Evolutionary conservation across 2,888 invertebrate species (phyloP).

Genomic region (Drosophila gaucha): DNA sequence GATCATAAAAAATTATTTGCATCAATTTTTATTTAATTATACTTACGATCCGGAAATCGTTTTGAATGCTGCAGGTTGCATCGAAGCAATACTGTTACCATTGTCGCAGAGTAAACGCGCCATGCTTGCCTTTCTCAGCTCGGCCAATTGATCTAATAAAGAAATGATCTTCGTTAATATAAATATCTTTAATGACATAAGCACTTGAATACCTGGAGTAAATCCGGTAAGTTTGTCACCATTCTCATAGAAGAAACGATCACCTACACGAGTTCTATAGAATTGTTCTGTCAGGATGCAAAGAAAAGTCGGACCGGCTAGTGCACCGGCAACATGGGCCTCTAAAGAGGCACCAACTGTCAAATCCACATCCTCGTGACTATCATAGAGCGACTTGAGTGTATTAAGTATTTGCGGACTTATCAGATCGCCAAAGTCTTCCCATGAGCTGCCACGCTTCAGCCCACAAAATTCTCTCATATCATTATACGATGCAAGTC

Average conservation of each 20-base stretch:
- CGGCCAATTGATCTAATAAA: conserved; percentile 88
- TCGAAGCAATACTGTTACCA: conserved; percentile 88
- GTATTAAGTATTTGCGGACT: conserved; percentile 87
- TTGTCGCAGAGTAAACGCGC: conserved; percentile 93
- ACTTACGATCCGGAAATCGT: conserved; percentile 87
- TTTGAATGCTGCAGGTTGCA: conserved; percentile 89
- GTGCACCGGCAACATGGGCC: conserved; percentile 89
- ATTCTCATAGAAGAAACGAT: conserved; percentile 94
- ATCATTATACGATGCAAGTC: conserved; percentile 91
- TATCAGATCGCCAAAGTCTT: conserved; percentile 89
- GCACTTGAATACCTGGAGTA: conserved; percentile 85
- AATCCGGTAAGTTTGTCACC: conserved; percentile 88
- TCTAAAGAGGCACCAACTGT: conserved; percentile 94
- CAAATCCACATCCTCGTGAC: conserved; percentile 93
- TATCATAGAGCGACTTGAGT: conserved; percentile 88
- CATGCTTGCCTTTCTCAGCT: conserved; percentile 91
- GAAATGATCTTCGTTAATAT: not conserved
- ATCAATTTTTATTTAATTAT: not conserved
- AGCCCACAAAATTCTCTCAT: conserved; percentile 92
- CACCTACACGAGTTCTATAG: conserved; percentile 92
- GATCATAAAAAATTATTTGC: not conserved
- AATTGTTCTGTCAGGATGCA: conserved; percentile 96
- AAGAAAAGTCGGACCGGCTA: conserved; percentile 94
- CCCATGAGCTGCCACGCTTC: conserved; percentile 88
- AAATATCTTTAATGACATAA: not conserved